A percentile compares a stretch with the other conserved stretches of the same genome.
Conservation (phyloP, 2,113 vertebrate genomes). For the Saguinus imperator region DNA sequence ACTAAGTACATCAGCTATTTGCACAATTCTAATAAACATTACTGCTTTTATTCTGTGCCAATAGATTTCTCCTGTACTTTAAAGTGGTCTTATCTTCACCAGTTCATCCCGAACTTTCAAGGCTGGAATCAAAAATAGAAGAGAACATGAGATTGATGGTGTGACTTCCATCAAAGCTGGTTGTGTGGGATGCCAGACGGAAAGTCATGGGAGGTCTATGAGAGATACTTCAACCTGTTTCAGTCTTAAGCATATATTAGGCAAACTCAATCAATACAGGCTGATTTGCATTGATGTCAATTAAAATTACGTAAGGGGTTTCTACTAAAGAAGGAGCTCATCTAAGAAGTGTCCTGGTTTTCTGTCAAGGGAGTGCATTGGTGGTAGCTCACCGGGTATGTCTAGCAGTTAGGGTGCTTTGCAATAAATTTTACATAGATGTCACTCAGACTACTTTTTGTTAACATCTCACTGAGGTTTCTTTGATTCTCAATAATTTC, state of each 20-base stretch:
- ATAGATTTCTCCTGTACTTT: conserved; percentile 66
- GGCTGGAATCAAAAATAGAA: conserved; percentile 69
- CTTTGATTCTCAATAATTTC: neutral
- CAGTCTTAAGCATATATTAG: neutral
- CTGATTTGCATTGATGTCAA: neutral
- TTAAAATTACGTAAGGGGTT: neutral
- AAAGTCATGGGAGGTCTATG: neutral
- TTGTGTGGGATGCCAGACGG: neutral
- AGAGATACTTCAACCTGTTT: neutral
- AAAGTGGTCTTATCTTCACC: conserved; percentile 73
- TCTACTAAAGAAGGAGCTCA: neutral
- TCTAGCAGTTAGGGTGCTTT: neutral
- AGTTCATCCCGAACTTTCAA: conserved; percentile 75
- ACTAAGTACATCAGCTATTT: conserved; percentile 67
- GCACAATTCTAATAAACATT: conserved; percentile 75
- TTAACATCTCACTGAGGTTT: neutral
- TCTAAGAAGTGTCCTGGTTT: neutral
- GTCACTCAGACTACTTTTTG: neutral
- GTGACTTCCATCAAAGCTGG: conserved; percentile 60
- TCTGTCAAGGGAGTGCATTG: neutral
- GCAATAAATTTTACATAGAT: neutral
- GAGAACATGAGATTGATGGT: conserved; percentile 57
- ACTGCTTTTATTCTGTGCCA: conserved; percentile 78
- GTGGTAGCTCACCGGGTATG: neutral
- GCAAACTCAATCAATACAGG: neutral